Conservation (phyloP, 2,888 invertebrate genomes). For the Sinodicranocentrus sp. region DNA sequence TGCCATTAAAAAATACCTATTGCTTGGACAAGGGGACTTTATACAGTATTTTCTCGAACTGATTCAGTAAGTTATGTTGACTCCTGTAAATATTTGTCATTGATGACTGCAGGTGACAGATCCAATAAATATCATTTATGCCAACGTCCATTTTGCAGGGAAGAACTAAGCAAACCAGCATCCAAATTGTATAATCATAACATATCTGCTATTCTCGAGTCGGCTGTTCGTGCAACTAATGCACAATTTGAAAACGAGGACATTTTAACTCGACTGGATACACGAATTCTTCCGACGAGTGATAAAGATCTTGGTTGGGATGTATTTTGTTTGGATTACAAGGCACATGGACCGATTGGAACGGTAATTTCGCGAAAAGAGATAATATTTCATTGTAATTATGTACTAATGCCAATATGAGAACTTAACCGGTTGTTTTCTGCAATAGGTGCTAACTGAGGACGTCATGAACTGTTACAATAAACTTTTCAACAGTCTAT, state of each 20-base stretch:
- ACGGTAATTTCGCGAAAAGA: too few species aligned
- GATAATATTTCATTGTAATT: too few species aligned
- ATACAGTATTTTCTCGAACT: conserved; percentile 95
- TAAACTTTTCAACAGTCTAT: conserved; percentile 90
- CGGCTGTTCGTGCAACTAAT: conserved; percentile 93
- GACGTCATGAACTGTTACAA: conserved; percentile 86
- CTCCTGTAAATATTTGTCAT: too few species aligned
- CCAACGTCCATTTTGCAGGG: conserved; percentile 80
- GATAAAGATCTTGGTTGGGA: conserved; percentile 93
- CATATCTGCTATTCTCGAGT: conserved; percentile 89
- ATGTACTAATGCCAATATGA: too few species aligned
- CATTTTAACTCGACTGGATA: conserved; percentile 91
- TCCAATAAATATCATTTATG: too few species aligned
- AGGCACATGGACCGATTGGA: conserved; percentile 92
- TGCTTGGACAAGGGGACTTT: conserved; percentile 98
- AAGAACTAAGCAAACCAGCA: conserved; percentile 92
- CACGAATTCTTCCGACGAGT: conserved; percentile 84
- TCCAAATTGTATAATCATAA: conserved; percentile 92
- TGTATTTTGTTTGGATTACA: conserved; percentile 91
- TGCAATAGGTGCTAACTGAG: conserved; percentile 80
- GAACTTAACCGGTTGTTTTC: conserved; percentile 34
- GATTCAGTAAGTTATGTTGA: conserved; percentile 84
- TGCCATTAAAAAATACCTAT: conserved; percentile 92
- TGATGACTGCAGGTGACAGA: too few species aligned
- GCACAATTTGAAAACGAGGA: conserved; percentile 96